Conservation (phyloP, 2,113 vertebrate species). For the Casuarius casuarius region DNA sequence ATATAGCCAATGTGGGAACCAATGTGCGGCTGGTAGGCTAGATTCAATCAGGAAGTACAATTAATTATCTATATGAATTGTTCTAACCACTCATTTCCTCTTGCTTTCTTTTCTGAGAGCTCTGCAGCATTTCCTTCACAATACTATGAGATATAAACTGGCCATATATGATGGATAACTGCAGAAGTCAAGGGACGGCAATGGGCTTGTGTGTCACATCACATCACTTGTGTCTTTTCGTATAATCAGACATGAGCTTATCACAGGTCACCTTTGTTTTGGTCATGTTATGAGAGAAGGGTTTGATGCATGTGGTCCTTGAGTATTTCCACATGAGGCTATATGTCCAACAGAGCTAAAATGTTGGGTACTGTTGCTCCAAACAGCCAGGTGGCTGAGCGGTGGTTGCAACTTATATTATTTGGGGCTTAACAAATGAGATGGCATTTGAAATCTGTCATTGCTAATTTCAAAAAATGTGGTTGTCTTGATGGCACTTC, state of each 20-base stretch:
- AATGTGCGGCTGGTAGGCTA: not conserved
- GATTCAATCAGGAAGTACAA: not conserved
- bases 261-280: not conserved
- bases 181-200: not conserved
- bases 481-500: not conserved
- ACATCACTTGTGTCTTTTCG: not conserved
- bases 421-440: not conserved
- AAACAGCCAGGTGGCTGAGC: not conserved
- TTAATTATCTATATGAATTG: not conserved
- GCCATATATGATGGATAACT: not conserved
- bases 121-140: not conserved
- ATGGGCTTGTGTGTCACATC: not conserved
- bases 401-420: not conserved
- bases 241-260: not conserved
- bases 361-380: not conserved
- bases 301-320: not conserved
- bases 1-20: not conserved
- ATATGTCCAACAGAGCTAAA: not conserved
- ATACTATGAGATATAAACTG: not conserved
- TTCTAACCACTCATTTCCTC: not conserved
- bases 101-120: not conserved
- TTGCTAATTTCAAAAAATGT: not conserved
- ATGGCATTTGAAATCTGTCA: slow-evolving; percentile 8
- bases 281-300: not conserved
- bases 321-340: not conserved